Conservation (phyloP, 2,113 vertebrate genomes). For the Aspiorhynchus laticeps region DNA sequence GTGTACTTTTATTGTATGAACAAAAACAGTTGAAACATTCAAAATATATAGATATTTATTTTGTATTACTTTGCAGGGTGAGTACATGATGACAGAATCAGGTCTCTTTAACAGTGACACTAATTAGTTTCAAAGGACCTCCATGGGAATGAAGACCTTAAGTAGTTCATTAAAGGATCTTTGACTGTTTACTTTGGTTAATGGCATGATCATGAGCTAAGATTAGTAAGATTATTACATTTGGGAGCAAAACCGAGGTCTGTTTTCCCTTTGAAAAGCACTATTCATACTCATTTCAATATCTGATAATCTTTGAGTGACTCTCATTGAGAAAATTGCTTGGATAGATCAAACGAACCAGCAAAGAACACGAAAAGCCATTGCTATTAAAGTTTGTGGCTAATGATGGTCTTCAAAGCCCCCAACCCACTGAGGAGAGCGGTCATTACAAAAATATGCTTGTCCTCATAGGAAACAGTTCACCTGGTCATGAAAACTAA, state of each 20-base stretch:
- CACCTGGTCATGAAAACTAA: slow-evolving; percentile 52
- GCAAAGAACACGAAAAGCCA: slow-evolving; percentile 49
- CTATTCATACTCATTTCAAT: slow-evolving; percentile 45
- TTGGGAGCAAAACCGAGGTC: slow-evolving; percentile 21
- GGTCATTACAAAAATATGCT: slow-evolving; percentile 64
- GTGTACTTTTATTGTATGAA: not conserved
- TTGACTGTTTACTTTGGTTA: not conserved
- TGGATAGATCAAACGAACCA: slow-evolving; percentile 44
- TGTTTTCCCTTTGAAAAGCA: slow-evolving; percentile 39
- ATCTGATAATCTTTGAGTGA: slow-evolving; percentile 43
- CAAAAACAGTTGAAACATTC: not conserved
- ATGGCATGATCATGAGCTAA: slow-evolving; percentile 5
- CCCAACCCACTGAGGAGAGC: slow-evolving; percentile 51
- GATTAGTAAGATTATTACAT: not conserved
- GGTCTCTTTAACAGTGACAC: not conserved
- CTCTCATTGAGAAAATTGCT: slow-evolving; percentile 38
- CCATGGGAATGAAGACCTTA: not conserved
- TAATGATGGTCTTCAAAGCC: slow-evolving; percentile 64
- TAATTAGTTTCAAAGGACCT: not conserved
- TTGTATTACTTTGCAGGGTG: not conserved
- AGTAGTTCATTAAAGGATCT: slow-evolving; percentile 21
- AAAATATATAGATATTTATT: not conserved
- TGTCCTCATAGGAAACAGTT: slow-evolving; percentile 53
- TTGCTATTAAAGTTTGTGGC: slow-evolving; percentile 48
- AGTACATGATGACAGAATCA: not conserved